These are phyloP conservation scores for Cyclina sinensis DNA, from an alignment of 1,140 invertebrate genomes.

Conservation along the genomic window DNA sequence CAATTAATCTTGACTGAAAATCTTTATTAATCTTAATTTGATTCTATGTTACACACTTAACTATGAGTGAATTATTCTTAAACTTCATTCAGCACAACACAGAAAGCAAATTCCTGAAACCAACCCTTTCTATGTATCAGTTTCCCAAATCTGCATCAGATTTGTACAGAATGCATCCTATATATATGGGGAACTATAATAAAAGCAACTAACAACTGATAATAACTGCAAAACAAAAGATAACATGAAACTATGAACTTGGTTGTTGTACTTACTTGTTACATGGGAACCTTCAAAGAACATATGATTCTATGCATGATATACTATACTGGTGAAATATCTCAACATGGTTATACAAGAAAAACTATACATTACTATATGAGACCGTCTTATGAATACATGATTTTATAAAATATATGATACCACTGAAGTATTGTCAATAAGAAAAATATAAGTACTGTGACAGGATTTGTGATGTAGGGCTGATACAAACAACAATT, in stretches of 20 bases:
- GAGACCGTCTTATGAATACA: too few species aligned
- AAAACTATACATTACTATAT: too few species aligned
- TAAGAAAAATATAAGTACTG: too few species aligned
- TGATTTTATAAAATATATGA: too few species aligned
- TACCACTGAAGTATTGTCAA: too few species aligned
- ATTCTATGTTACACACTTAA: background rate
- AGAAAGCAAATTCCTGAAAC: background rate
- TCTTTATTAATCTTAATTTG: background rate
- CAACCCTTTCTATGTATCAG: background rate
- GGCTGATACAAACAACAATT: too few species aligned
- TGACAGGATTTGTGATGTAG: too few species aligned
- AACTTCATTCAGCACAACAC: constrained; percentile 14
- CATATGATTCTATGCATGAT: background rate
- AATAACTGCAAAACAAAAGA: background rate
- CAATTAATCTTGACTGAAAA: background rate
- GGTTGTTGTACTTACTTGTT: constrained; percentile 60
- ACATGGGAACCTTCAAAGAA: constrained; percentile 64
- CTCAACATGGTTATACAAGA: too few species aligned
- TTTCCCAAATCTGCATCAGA: background rate
- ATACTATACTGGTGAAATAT: too few species aligned
- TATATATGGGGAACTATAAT: background rate
- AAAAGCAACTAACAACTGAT: background rate
- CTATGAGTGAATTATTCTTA: background rate
- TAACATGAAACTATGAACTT: background rate
- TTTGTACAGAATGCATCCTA: background rate